Percentiles rank a stretch among this genome's conserved stretches.
phyloP scores from a whole-genome alignment of 2,888 invertebrate genomes.

The Prionchulus punctatus region DNA sequence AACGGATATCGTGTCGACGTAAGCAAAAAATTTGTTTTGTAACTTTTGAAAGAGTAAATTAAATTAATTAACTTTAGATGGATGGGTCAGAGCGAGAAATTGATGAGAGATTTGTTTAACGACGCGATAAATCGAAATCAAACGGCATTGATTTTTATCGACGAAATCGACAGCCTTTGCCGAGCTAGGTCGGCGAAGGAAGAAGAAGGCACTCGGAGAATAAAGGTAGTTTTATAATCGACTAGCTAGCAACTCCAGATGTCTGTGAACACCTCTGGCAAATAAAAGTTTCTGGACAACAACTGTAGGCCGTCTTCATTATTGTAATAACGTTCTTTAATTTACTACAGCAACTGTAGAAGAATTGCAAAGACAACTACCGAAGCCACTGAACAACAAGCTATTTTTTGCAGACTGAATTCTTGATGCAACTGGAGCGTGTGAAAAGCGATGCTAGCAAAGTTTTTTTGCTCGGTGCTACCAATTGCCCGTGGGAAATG shows the following conservation, averaged over 20 bases:
- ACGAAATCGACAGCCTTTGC: slow-evolving; percentile 47
- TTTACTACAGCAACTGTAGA: too few relatives aligned
- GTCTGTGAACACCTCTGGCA: too few relatives aligned
- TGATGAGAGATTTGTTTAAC: slow-evolving; percentile 34
- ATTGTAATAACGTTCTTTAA: too few relatives aligned
- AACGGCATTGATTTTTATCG: slow-evolving; percentile 19
- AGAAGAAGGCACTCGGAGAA: slow-evolving; percentile 41
- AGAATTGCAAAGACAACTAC: too few relatives aligned
- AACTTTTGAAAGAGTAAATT: background rate
- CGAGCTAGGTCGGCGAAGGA: slow-evolving; percentile 39
- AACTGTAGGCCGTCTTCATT: too few relatives aligned
- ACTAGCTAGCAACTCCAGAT: too few relatives aligned
- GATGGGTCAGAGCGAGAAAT: slow-evolving; percentile 19
- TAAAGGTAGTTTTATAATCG: too few relatives aligned
- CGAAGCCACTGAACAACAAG: too few relatives aligned
- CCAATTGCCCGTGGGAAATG: slow-evolving; percentile 49
- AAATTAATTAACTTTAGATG: slow-evolving; percentile 2
- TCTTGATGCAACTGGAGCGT: slow-evolving; percentile 43
- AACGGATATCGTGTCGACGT: slow-evolving; percentile 40
- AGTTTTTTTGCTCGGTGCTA: slow-evolving; percentile 42
- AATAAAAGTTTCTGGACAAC: too few relatives aligned
- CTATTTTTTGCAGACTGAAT: slow-evolving; percentile 34
- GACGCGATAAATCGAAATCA: background rate
- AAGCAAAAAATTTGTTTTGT: background rate
- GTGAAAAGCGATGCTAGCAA: slow-evolving; percentile 21